Evolutionary conservation across 2,888 invertebrate genomes (phyloP).

Genomic region (Terebella lapidaria): DNA sequence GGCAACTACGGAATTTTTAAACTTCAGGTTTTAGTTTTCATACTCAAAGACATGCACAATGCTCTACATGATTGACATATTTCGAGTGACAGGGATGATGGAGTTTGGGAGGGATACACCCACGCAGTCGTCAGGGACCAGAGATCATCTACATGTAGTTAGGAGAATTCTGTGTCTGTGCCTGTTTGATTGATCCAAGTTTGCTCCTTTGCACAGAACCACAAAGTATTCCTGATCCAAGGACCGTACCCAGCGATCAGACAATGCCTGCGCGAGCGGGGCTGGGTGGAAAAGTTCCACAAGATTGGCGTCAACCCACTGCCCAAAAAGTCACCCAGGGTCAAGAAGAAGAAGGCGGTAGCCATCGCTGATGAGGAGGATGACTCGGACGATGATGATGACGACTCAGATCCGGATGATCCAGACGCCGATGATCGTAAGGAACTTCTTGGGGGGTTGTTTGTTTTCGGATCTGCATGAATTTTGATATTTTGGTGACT

Average conservation of each 20-base stretch:
- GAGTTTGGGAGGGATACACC: too few relatives aligned
- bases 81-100: too few relatives aligned
- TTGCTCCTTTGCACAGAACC: constrained; percentile 22
- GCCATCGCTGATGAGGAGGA: constrained; percentile 13
- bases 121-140: too few relatives aligned
- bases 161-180: too few relatives aligned
- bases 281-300: constrained; percentile 55
- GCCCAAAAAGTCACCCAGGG: constrained; percentile 20
- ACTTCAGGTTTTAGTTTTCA: too few relatives aligned
- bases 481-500: too few relatives aligned
- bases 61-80: too few relatives aligned
- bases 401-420: constrained; percentile 18
- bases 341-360: constrained; percentile 6
- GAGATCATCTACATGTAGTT: too few relatives aligned
- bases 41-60: too few relatives aligned
- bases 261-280: constrained; percentile 43
- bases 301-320: constrained; percentile 15
- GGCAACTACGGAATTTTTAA: too few relatives aligned
- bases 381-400: constrained; percentile 20
- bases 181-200: not conserved
- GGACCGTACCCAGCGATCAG: constrained; percentile 52
- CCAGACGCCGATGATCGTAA: constrained; percentile 19
- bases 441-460: too few relatives aligned
- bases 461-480: not conserved
- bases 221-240: constrained; percentile 52